Evolutionary conservation across 2,797 vertebrate genomes (phyloP).

Genomic region (Hydrophis major): DNA sequence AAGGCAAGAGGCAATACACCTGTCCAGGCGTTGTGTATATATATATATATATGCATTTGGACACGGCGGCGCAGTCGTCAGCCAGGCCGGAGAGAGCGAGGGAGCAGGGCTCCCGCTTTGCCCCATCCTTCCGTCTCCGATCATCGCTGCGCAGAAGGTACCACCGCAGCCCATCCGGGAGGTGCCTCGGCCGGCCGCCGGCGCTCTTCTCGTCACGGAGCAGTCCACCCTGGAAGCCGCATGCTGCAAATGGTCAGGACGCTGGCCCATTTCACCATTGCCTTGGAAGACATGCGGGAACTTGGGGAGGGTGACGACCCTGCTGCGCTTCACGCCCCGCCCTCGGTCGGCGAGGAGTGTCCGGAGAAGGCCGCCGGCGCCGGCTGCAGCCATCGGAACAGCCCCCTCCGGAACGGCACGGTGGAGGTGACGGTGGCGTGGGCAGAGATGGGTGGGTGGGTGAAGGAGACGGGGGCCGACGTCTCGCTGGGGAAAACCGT

Average conservation of each 20-base stretch:
- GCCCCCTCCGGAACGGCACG: slow-evolving; percentile 55
- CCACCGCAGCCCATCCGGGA: neutral
- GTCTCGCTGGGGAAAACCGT: rapidly evolving
- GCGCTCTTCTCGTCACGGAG: slow-evolving; percentile 46
- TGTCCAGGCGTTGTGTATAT: slow-evolving; percentile 21
- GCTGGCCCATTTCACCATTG: slow-evolving; percentile 96
- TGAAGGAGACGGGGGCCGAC: neutral
- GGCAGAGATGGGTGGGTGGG: neutral
- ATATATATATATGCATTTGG: neutral
- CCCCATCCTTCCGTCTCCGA: too few species aligned
- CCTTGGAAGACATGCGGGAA: slow-evolving; percentile 97
- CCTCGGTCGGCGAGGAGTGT: slow-evolving; percentile 48
- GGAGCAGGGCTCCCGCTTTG: neutral
- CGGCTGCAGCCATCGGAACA: slow-evolving; percentile 51
- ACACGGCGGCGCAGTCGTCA: neutral
- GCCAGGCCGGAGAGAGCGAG: neutral
- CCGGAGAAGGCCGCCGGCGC: slow-evolving; percentile 72
- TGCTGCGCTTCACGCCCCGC: slow-evolving; percentile 61
- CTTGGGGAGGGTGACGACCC: slow-evolving; percentile 79
- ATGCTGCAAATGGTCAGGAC: slow-evolving; percentile 99
- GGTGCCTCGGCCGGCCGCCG: neutral
- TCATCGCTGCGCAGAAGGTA: neutral
- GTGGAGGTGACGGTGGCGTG: slow-evolving; percentile 72
- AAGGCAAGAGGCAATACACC: slow-evolving; percentile 33
- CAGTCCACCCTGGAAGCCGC: slow-evolving; percentile 63